Evolutionary conservation across 2,113 vertebrate species (phyloP), one percentile per base, ranked within the genome.

Genomic region (Halichoerus grypus): DNA sequence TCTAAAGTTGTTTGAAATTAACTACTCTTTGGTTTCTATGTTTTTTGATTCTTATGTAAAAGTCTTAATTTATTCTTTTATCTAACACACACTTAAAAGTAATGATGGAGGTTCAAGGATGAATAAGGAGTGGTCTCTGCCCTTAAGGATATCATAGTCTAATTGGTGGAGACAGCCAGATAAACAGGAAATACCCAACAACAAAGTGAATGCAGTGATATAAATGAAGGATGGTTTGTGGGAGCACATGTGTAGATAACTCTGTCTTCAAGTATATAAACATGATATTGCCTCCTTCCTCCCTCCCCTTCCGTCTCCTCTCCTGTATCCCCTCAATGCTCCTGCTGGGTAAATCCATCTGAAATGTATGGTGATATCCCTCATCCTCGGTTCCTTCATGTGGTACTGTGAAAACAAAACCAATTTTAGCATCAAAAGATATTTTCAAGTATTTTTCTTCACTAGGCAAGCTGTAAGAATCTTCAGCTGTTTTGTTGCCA

Each of bases 401-500:
- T 96, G 94, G 94, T 97, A 96, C 98, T 98, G 98, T 98, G 98
- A 98, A 98, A 98, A 98, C 98, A 99, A 98, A 98, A 77, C 97
- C 97, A 98, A 96, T 98, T 99, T 99, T 99, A 99, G 98, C 98
- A 98, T 97, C 98, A 94, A 88, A 97, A 92, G 97, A 98, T 99
- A 98, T 99, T 98, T 98, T 98, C 0, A 16, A 98, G 95, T 94
- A 96, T 97, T 98, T 96, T 98, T 98, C 94, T 94, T 95, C 97
- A 83, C 97, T 87, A 97, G 98, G 98, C 98, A 98, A 98, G 98
- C 97, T 98, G 98, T 97, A 98, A 98, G 98, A 98, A 98, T 98
- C 98, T 98, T 98, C 97, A 98, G 98, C 99, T 99, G 98, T 98
- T 97, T 97, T 98, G 99, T 99, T 99, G 98, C 99, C 98, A 99